These are phyloP conservation scores for Sarcophaga carnaria DNA, from an alignment of 2,888 invertebrate species.

Conservation along the genomic window DNA sequence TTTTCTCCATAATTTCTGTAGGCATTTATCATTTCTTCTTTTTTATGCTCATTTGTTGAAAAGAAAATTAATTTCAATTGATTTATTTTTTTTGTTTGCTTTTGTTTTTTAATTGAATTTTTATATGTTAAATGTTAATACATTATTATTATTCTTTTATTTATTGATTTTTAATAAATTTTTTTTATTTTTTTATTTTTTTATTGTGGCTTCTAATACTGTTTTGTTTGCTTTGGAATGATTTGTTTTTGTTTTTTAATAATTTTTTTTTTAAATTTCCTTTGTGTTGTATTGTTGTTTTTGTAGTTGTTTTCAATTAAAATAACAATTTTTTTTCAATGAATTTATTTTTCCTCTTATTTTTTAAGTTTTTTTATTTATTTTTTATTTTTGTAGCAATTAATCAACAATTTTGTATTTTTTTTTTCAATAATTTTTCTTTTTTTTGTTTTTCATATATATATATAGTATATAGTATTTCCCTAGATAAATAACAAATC, in stretches of 20 bases:
- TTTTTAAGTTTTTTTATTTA: constrained; percentile 29
- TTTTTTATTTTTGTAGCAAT: constrained; percentile 71
- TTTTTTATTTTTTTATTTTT: not conserved
- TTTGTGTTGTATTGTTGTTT: constrained; percentile 10
- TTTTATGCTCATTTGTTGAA: not conserved
- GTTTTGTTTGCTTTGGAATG: constrained; percentile 22
- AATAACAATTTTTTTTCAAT: constrained; percentile 54
- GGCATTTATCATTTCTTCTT: constrained; percentile 2
- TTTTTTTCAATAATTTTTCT: constrained; percentile 60
- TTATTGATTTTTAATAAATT: no score
- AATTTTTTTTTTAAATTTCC: constrained; percentile 29
- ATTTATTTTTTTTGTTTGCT: constrained; percentile 29
- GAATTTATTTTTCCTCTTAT: constrained; percentile 6
- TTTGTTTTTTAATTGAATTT: constrained; percentile 25
- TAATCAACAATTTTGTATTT: constrained; percentile 75
- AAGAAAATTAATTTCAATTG: constrained; percentile 1
- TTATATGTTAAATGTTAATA: constrained; percentile 7
- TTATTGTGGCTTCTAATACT: constrained; percentile 33
- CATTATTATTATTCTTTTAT: no score
- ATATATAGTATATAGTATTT: constrained; percentile 27
- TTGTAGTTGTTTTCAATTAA: constrained; percentile 37
- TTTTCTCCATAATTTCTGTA: constrained; percentile 18
- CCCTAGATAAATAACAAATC: constrained; percentile 75
- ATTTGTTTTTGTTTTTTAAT: constrained; percentile 28
- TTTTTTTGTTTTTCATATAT: constrained; percentile 12